Evolutionary conservation across 2,113 vertebrate genomes (phyloP), one percentile per base, ranked within the genome.

Genomic region (Asarcornis scutulata): DNA sequence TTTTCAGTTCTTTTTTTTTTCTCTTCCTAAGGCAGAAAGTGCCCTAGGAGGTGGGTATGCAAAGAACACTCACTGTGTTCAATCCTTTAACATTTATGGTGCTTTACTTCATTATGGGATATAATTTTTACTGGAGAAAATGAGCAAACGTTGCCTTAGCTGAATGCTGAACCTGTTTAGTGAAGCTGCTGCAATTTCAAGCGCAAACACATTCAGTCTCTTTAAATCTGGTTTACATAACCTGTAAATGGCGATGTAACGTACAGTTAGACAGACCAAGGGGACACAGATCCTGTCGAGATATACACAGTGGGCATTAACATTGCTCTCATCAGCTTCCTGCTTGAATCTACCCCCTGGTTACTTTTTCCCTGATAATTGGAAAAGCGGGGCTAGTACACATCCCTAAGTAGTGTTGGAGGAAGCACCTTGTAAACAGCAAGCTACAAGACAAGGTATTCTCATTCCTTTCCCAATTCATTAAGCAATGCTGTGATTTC

Each of bases 401-500:
- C 7, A 3, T 50, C 64, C 56, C 13, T 58, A 38, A 46, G 3
- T 18, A 32, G 25, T 17, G 10, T 1, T 80, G 52, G 17, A 34
- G 40, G 23, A 73, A 77, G 46, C 4, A 59, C 48, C 22, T 71
- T 68, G 17, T 86, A 89, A 82, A 59, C 52, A 84, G 72, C 88
- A 95, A 86, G 29, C 53, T 63, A 31, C 2, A 2, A 73, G 48
- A 52, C 34, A 85, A 36, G 29, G 21, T 82, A 18, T 78, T 85
- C 46, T 94, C 32, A 46, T 83, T 87, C 42, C 52, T 91, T 93
- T 88, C 76, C 25, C 53, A 90, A 22, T 29, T 84, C 60, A 79
- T 88, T 96, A 85, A 88, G 88, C 76, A 92, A 95, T 73, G 58
- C 53, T 84, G 69, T 90, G 83, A 66, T 95, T 96, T 96, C 53